Conservation (phyloP, 1,140 invertebrate genomes). For the Theocolax elegans region DNA sequence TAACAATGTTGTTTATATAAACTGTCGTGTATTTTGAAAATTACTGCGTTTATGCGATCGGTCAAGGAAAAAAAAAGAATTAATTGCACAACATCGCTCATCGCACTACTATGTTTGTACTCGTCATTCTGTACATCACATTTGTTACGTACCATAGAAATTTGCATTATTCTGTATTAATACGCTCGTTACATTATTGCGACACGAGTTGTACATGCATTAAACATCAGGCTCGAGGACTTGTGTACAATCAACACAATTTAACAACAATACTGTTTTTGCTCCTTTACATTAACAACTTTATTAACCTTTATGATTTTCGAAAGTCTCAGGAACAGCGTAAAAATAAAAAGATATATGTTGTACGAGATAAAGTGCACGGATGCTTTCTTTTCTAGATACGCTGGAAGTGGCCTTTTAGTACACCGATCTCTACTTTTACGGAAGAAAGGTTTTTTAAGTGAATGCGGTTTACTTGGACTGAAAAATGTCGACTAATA, state of each 20-base stretch:
- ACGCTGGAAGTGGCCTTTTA: too few relatives aligned
- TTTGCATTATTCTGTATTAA: conserved; percentile 33
- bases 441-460: not conserved
- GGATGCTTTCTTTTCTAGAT: too few relatives aligned
- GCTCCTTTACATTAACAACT: too few relatives aligned
- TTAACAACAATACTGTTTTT: not conserved
- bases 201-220: conserved; percentile 8
- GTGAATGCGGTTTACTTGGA: not conserved
- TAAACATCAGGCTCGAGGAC: conserved; percentile 24
- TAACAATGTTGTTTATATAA: not conserved
- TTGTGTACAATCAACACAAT: not conserved
- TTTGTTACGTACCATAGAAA: conserved; percentile 1
- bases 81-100: not conserved
- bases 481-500: too few relatives aligned
- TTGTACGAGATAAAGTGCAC: too few relatives aligned
- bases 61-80: not conserved
- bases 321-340: too few relatives aligned
- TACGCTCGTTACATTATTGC: conserved; percentile 21
- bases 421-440: not conserved
- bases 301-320: too few relatives aligned
- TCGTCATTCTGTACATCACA: conserved; percentile 1
- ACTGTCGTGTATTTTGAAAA: conserved; percentile 5
- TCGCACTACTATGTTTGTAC: not conserved
- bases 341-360: too few relatives aligned
- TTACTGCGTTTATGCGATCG: not conserved